Base-by-base conservation (phyloP, 2,888 invertebrate species). In the Agonopterix arenella region DNA sequence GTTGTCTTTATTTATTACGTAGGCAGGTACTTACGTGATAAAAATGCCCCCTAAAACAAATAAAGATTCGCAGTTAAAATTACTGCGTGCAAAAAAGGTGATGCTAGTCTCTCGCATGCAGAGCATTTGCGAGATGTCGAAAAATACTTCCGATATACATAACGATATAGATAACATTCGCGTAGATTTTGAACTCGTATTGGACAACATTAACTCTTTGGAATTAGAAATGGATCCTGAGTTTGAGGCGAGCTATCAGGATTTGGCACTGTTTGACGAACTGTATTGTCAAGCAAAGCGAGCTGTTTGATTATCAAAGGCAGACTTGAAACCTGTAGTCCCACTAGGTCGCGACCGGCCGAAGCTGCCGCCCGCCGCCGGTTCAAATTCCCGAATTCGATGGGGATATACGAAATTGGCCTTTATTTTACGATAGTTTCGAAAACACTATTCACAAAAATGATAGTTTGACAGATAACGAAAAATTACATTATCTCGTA, bases 401-500 rank as follows among this genome's bases (percentile, higher is more conserved):
- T 45, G 55, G 55, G 11, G 48, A 55, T n/a, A 28, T 44, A 1
- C 13, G 38, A 9, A 28, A 8, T 11, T 55, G 55, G 55, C 49
- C 52, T 7, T 37, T 55, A 10, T 55, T 55, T 38, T 52, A 51
- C 11, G 49, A 43, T 8, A 47, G 45, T 41, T 55, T 51, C 46
- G 49, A 51, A 44, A 36, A 47, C 4, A 49, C 45, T 9, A 28
- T 55, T 9, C 52, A 53, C 36, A 48, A 53, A 5, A 53, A 53
- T 13, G 8, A 13, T 8, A 8, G 37, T 2, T 43, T 56, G 10
- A 50, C 52, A 2, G 55, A 58, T 13, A 10, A 45, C 0, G 55
- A 55, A 38, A 57, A 55, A 37, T 4, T 55, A 11, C 48, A 51
- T 18, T 55, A 57, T 46, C 37, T 57, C 9, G 11, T 52, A 9